Base-by-base conservation (phyloP, 1,140 invertebrate species). In the Anoplophora glabripennis region DNA sequence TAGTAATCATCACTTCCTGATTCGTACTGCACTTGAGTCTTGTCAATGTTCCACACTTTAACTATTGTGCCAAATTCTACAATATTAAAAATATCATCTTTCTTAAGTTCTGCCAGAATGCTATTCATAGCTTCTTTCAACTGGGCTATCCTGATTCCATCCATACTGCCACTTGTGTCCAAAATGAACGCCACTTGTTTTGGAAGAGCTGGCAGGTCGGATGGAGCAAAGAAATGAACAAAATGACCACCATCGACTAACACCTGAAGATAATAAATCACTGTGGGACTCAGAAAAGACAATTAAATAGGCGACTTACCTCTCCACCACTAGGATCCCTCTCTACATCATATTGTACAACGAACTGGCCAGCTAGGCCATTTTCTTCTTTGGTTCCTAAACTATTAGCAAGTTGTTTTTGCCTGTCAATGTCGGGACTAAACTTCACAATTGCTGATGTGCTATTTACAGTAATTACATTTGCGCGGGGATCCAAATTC, bases 131-230 rank as follows among this genome's bases (percentile, higher is more conserved):
- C 86, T 18, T 83, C 78, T 59, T 82, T 82, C 2, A 88, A 74
- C 68, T 89, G 86, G 3, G 75, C 68, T 7, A 89, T 79, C 73
- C 86, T 87, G 21, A 18, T 59, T 21, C 63, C 63, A 18, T 70
- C 72, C 87, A 89, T 90, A 36, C 86, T 89, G 11, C 84, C 83
- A 37, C 85, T 87, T 0, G 83, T 81, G 70, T 89, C 88, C 53
- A 89, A 75, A 1, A 89, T 83, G 68, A 90, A 89, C 3, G 89
- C 78, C 0, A 87, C 85, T 63, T 88, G 83, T 70, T 88, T 88
- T 15, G 78, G 80, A 41, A 89, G 72, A 3, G 84, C 78, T 33
- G 80, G 75, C 47, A 88, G 72, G 21, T 79, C 75, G 4, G 61
- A 61, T 1, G 87, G 87, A 1, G 86, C 81, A 66, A 89, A 87